Conservation (phyloP, 2,888 invertebrate species). For the Cosmia trapezina region DNA sequence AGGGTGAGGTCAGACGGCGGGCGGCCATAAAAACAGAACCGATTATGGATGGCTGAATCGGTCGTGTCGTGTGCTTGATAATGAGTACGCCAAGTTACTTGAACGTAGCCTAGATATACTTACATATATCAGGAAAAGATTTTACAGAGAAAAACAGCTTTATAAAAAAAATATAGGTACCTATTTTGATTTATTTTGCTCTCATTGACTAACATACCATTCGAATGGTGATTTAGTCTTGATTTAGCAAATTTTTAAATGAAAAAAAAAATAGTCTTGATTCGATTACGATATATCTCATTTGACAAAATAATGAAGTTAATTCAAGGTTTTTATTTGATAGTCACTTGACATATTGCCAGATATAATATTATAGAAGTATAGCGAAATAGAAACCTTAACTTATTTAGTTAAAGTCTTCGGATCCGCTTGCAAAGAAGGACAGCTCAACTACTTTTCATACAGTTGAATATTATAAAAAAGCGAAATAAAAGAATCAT, state of each 20-base stretch:
- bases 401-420: background rate
- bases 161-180: too few species aligned
- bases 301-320: conserved; percentile 29
- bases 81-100: conserved; percentile 29
- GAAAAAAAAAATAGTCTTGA: conserved; percentile 21
- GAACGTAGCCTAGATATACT: conserved; percentile 22
- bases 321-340: conserved; percentile 18
- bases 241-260: conserved; percentile 6
- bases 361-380: background rate
- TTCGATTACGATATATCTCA: conserved; percentile 36
- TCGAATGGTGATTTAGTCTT: conserved; percentile 8
- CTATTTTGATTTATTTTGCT: background rate
- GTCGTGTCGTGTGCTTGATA: conserved; percentile 33
- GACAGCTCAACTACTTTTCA: background rate
- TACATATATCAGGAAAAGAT: background rate
- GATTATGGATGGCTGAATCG: conserved; percentile 19
- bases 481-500: too few species aligned
- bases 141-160: too few species aligned
- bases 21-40: conserved; percentile 64
- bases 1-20: conserved; percentile 51
- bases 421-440: background rate
- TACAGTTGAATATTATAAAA: too few species aligned
- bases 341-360: background rate
- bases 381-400: background rate
- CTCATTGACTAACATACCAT: background rate